phyloP scores from a whole-genome alignment of 2,888 invertebrate species.

The Sminthurides aquaticus region DNA sequence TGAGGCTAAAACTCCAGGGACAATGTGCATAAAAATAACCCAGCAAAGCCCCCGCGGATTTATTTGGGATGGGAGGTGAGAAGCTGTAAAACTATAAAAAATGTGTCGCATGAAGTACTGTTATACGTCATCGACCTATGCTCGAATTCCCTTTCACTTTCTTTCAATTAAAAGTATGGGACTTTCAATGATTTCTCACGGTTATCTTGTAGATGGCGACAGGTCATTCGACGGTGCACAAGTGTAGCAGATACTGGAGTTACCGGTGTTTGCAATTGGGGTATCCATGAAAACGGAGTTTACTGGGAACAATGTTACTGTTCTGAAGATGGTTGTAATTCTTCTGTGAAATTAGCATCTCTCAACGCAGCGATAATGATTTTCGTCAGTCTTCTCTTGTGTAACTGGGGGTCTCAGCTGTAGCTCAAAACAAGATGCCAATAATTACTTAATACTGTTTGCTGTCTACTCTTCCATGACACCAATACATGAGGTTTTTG shows the following conservation, averaged over 20 bases:
- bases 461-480: neutral
- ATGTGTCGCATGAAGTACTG: neutral
- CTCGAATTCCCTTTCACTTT: neutral
- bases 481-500: neutral
- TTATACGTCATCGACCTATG: too few species aligned
- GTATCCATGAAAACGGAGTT: conserved; percentile 84
- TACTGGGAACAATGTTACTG: conserved; percentile 98
- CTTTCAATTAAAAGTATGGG: too few species aligned
- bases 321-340: conserved; percentile 80
- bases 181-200: too few species aligned
- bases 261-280: conserved; percentile 94
- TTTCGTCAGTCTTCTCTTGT: neutral
- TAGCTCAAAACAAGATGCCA: neutral
- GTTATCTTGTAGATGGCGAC: conserved; percentile 63
- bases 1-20: conserved; percentile 87
- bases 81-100: conserved; percentile 7
- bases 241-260: conserved; percentile 85
- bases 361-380: neutral
- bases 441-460: neutral
- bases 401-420: too few species aligned
- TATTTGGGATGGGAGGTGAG: conserved; percentile 57
- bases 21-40: conserved; percentile 90
- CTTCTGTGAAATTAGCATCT: conserved; percentile 5
- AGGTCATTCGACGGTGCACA: conserved; percentile 80
- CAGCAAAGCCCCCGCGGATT: conserved; percentile 90